These are phyloP conservation scores for Fulmarus glacialis DNA, from an alignment of 2,113 vertebrate genomes.

Conservation along the genomic window DNA sequence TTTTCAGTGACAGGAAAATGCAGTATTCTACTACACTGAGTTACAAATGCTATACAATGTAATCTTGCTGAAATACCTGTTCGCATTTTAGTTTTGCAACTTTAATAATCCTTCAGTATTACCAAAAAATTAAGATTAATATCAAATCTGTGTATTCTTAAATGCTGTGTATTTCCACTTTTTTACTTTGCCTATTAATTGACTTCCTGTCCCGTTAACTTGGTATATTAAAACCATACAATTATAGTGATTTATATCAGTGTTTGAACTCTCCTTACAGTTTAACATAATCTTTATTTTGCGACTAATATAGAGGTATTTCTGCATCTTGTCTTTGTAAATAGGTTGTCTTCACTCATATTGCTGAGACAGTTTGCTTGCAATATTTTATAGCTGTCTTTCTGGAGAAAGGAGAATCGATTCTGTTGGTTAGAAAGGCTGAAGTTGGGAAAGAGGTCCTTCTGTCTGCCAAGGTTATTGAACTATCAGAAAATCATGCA, in stretches of 20 bases:
- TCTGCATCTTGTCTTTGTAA: background rate
- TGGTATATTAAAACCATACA: slow-evolving; percentile 44
- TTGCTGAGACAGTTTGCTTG: slow-evolving; percentile 71
- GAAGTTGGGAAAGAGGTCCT: slow-evolving; percentile 76
- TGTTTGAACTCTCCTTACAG: slow-evolving; percentile 22
- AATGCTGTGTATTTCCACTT: slow-evolving; percentile 38
- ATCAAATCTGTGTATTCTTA: slow-evolving; percentile 13
- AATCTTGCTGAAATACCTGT: slow-evolving; percentile 61
- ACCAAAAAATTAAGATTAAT: slow-evolving; percentile 51
- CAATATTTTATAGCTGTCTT: slow-evolving; percentile 77
- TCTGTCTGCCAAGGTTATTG: slow-evolving; percentile 71
- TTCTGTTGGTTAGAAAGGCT: slow-evolving; percentile 75
- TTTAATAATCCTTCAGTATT: slow-evolving; percentile 60
- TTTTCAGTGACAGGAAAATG: slow-evolving; percentile 67
- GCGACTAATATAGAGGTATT: background rate
- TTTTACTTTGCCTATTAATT: slow-evolving; percentile 54
- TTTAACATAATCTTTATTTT: slow-evolving; percentile 9
- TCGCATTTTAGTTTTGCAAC: slow-evolving; percentile 48
- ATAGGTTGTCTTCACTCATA: slow-evolving; percentile 71
- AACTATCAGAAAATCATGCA: slow-evolving; percentile 61
- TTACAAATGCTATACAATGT: slow-evolving; percentile 62
- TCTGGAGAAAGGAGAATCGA: slow-evolving; percentile 68
- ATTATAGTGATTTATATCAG: background rate
- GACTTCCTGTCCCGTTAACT: slow-evolving; percentile 10
- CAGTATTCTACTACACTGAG: slow-evolving; percentile 52